Base-by-base conservation (phyloP, 2,797 vertebrate species). In the Oryzias sinensis region DNA sequence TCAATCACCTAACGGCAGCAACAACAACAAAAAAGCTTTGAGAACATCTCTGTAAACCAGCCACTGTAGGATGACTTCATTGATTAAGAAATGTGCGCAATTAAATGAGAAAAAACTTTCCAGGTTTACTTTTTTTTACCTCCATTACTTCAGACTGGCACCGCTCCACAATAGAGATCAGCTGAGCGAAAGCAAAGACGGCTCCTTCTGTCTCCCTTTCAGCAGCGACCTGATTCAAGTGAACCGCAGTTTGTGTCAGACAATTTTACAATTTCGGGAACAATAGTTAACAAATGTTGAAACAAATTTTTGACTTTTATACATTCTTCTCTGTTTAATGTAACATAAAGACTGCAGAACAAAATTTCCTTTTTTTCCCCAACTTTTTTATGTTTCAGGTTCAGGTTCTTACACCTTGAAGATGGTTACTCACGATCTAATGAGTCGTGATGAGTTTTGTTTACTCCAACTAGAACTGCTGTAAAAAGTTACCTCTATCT, bases 401-500 rank as follows among this genome's bases (percentile, higher is more conserved):
- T 37, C 33, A 37, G 33, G 9, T 2, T 33, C 29, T 33, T 8
- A 33, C 29, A 2, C 27, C 9, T 2, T 33, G 29, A 16, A n/a
- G 5, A 18, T 45, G 17, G 17, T 18, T 18, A 18, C 18, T 18
- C 18, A 18, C 18, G 18, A 18, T 18, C 18, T 18, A 18, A 18
- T 18, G 18, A 16, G 5, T 44, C n/a, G n/a, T 44, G 16, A 18
- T 16, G 16, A 17, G 1, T 17, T 44, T 6, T 17, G 18, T 9
- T 13, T 20, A 17, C 44, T 45, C 44, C 15, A 45, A 17, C 15
- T 8, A 6, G 44, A 45, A 17, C n/a, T 8, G 7, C 43, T 11
- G 33, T 37, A 37, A 50, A 60, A 45, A 50, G 61, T 67, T 48
- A 91, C 92, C 74, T 88, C 69, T 41, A 92, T 89, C 24, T 87